Evolutionary conservation across 2,888 invertebrate genomes (phyloP), one percentile per base, ranked within the genome.

Genomic region (Cartodere bifasciata): DNA sequence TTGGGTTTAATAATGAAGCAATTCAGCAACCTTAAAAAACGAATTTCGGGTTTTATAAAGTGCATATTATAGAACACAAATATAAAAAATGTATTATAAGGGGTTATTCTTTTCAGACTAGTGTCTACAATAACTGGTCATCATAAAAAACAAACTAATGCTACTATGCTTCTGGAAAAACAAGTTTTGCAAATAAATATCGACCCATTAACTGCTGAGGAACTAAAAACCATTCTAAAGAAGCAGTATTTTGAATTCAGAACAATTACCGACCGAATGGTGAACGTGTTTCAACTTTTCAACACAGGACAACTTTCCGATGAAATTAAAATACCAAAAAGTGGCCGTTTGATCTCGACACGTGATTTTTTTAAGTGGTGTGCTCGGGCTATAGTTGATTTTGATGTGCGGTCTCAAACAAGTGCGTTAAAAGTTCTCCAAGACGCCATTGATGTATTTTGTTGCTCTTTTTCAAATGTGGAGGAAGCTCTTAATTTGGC

Each of bases 341-440:
- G 64, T 23, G 72, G 74, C 1, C 66, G 85, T 42, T 58, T 78
- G 24, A 81, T 76, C 13, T 84, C 85, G 0, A 82, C 83, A 1
- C 72, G 94, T 44, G 95, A 95, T 66, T 67, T 95, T 27, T 74
- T 94, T 43, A 94, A 92, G 56, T 85, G 91, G 76, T 94, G 92
- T 50, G 66, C 73, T 3, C 67, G 95, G 49, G 74, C 87, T 4
- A 68, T 75, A 7, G 61, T 71, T 9, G 75, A 77, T 45, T 85
- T 84, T 55, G 72, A 81, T 36, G 73, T 83, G 0, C 70, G 78
- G 0, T 81, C 80, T 36, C 68, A 70, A 15, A 68, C 69, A 20
- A 74, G 77, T 1, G 75, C 74, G 3, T 53, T 78, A 7, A 76
- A 73, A 52, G 72, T 86, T 2, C 73, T 88, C 24, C 83, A 88